Evolutionary conservation across 2,797 vertebrate species (phyloP).

Genomic region (Podargus strigoides): DNA sequence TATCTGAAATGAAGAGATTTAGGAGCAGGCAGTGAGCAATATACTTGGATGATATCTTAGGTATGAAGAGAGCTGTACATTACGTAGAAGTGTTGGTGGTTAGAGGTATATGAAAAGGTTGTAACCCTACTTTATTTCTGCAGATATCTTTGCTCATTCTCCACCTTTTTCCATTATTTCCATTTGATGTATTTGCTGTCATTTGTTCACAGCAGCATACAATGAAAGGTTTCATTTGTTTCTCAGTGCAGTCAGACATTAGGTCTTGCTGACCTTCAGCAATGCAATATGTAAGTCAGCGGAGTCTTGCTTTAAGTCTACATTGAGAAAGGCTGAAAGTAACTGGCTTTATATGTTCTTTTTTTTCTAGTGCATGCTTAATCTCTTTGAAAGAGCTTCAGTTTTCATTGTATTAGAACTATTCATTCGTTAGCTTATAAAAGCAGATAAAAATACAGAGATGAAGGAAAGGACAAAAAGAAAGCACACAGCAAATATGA

Average conservation of each 20-base stretch:
- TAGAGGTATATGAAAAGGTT: not conserved
- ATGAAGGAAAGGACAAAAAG: not conserved
- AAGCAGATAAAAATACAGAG: not conserved
- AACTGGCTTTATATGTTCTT: not conserved
- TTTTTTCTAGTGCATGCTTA: not conserved
- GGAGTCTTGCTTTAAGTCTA: conserved; percentile 24
- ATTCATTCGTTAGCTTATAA: not conserved
- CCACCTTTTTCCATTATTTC: conserved; percentile 40
- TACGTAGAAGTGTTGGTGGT: not conserved
- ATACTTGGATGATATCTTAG: not conserved
- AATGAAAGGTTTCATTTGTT: conserved; percentile 61
- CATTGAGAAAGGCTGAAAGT: not conserved
- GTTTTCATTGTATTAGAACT: not conserved
- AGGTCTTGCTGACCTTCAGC: conserved; percentile 62
- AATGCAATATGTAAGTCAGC: conserved; percentile 11
- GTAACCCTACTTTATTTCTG: not conserved
- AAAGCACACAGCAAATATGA: not conserved
- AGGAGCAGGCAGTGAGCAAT: not conserved
- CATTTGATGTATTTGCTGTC: conserved; percentile 48
- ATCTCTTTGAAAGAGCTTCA: conserved; percentile 8
- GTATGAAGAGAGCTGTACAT: not conserved
- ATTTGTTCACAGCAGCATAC: conserved; percentile 7
- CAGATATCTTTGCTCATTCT: conserved; percentile 12
- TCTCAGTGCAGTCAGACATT: conserved; percentile 24
- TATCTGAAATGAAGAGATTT: not conserved